A percentile compares a stretch with the other conserved stretches of the same genome.
phyloP scores from a whole-genome alignment of 2,888 invertebrate species.

The Cephus sareptanus region DNA sequence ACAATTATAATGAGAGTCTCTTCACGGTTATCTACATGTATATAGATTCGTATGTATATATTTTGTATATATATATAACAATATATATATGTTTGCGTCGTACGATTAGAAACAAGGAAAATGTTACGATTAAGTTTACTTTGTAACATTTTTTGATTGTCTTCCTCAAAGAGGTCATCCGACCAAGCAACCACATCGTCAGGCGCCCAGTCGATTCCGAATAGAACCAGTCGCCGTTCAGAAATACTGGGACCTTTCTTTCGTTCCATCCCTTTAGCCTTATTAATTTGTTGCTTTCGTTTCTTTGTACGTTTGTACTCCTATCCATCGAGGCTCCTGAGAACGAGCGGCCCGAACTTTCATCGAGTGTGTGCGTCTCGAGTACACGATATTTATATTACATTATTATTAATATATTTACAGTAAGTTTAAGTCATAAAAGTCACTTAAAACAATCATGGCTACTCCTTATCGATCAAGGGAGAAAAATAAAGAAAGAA shows the following conservation, averaged over 20 bases:
- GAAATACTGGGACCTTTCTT: conserved; percentile 1
- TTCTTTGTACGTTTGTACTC: neutral
- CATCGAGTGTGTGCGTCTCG: neutral
- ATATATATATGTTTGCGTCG: conserved; percentile 41
- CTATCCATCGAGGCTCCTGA: neutral
- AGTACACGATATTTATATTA: neutral
- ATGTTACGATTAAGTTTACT: conserved; percentile 52
- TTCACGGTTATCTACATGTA: conserved; percentile 22
- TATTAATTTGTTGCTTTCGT: neutral
- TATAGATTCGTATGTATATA: conserved; percentile 16
- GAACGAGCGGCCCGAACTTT: neutral
- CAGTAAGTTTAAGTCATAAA: neutral
- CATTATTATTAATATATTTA: neutral
- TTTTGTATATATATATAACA: conserved; percentile 36
- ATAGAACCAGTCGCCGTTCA: neutral
- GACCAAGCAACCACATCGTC: conserved; percentile 8
- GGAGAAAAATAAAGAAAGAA: neutral
- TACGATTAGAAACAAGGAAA: conserved; percentile 61
- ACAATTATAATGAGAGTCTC: conserved; percentile 8
- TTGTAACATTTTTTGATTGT: conserved; percentile 66
- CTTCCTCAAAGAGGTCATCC: conserved; percentile 58
- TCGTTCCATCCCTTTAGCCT: neutral
- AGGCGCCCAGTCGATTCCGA: neutral
- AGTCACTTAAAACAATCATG: neutral
- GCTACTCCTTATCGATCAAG: neutral